phyloP scores from a whole-genome alignment of 1,140 invertebrate species.

The Asobara japonica region DNA sequence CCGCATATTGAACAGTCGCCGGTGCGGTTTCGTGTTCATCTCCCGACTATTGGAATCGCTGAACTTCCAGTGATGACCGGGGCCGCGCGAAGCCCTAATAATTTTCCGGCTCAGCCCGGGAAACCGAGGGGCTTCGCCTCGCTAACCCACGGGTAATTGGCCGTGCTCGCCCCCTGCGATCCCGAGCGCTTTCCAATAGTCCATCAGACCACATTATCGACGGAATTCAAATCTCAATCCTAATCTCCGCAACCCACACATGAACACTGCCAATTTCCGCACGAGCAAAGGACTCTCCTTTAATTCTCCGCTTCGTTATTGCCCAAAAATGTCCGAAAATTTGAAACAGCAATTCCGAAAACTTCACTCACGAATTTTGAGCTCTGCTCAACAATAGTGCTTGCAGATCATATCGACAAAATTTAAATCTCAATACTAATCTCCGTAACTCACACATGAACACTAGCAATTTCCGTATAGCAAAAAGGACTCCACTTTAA shows the following conservation, averaged over 20 bases:
- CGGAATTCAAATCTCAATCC: constrained; percentile 36
- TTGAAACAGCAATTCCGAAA: no score
- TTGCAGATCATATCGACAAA: no score
- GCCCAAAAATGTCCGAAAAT: no score
- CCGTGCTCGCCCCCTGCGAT: constrained; percentile 19
- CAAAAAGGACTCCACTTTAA: no score
- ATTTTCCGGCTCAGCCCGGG: constrained; percentile 39
- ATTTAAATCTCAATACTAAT: no score
- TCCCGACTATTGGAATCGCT: neutral
- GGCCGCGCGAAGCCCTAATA: constrained; percentile 29
- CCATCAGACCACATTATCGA: constrained; percentile 33
- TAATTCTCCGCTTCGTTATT: no score
- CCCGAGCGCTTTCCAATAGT: neutral
- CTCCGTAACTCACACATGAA: no score
- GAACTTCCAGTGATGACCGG: constrained; percentile 11
- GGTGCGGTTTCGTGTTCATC: constrained; percentile 24
- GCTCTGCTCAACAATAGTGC: no score
- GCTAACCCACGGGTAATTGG: constrained; percentile 36
- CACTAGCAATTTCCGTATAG: no score
- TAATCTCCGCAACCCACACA: constrained; percentile 30
- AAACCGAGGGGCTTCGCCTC: constrained; percentile 27
- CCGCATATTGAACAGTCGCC: constrained; percentile 6
- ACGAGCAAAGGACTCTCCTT: neutral
- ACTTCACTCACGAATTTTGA: no score
- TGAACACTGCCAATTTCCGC: neutral